phyloP scores from a whole-genome alignment of 2,888 invertebrate genomes.

The Meghimatium bilineatum region DNA sequence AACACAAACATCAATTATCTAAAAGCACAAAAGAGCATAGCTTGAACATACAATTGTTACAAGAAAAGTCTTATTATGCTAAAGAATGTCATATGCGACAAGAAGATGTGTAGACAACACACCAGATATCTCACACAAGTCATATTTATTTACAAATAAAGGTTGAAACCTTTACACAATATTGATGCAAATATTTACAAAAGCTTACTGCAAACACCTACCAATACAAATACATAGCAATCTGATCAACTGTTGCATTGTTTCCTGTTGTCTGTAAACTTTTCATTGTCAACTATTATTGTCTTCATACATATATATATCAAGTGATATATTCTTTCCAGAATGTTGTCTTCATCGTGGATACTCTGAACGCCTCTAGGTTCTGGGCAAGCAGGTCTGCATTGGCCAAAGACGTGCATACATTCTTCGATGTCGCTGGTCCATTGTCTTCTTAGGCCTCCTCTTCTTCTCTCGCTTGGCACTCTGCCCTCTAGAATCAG shows the following conservation, averaged over 20 bases:
- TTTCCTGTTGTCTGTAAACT: no score
- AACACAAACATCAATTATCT: background rate
- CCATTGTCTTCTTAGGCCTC: no score
- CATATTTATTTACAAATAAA: slow-evolving; percentile 15
- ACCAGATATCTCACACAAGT: background rate
- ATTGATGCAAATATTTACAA: slow-evolving; percentile 10
- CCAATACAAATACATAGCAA: background rate
- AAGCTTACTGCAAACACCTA: slow-evolving; percentile 7
- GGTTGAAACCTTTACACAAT: background rate
- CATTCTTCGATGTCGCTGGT: no score
- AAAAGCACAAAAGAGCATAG: background rate
- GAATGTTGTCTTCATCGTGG: no score
- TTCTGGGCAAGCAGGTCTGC: no score
- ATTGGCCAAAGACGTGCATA: no score
- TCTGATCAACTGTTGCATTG: background rate
- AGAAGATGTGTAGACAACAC: background rate
- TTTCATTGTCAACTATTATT: no score
- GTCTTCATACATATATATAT: no score
- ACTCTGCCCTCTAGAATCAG: no score
- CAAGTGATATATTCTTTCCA: no score
- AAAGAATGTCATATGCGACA: background rate
- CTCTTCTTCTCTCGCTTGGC: no score
- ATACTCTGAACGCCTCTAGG: no score
- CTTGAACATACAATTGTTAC: background rate
- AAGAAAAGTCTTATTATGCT: background rate